A percentile compares a stretch with the other conserved stretches of the same genome.
Conservation (phyloP, 2,113 vertebrate species). For the Tichodroma muraria region DNA sequence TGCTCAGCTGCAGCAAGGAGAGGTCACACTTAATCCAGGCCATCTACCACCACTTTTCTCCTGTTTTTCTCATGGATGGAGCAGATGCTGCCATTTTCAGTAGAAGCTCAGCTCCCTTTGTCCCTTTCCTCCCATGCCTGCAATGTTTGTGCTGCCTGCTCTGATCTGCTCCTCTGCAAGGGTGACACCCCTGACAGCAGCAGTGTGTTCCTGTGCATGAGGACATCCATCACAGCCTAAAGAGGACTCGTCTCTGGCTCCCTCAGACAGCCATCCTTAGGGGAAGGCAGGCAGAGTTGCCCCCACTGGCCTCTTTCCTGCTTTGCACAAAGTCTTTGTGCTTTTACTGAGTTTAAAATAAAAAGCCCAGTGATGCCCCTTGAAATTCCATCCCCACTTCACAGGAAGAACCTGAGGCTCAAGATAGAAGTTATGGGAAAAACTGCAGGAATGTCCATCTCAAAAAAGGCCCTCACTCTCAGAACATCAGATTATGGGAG, state of each 20-base stretch:
- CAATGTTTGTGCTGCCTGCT: no score
- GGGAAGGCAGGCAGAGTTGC: neutral
- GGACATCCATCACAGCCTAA: neutral
- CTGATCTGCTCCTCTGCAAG: neutral
- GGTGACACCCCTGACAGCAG: neutral
- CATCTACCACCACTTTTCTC: neutral
- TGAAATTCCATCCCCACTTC: neutral
- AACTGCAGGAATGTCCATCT: neutral
- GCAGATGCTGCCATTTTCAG: neutral
- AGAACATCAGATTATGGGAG: neutral
- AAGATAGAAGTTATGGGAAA: neutral
- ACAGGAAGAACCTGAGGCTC: neutral
- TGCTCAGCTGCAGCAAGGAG: neutral
- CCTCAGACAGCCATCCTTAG: neutral
- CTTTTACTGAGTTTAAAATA: neutral
- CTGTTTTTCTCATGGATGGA: neutral
- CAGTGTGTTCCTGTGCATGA: rapidly evolving
- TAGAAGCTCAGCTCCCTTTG: neutral
- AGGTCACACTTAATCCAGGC: neutral
- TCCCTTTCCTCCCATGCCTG: neutral
- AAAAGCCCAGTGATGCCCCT: neutral
- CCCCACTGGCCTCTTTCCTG: neutral
- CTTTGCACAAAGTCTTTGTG: neutral
- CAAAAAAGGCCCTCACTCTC: neutral
- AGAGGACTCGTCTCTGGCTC: neutral